Evolutionary conservation across 2,797 vertebrate species (phyloP), one percentile per base, ranked within the genome.

Genomic region (Megaceryle alcyon): DNA sequence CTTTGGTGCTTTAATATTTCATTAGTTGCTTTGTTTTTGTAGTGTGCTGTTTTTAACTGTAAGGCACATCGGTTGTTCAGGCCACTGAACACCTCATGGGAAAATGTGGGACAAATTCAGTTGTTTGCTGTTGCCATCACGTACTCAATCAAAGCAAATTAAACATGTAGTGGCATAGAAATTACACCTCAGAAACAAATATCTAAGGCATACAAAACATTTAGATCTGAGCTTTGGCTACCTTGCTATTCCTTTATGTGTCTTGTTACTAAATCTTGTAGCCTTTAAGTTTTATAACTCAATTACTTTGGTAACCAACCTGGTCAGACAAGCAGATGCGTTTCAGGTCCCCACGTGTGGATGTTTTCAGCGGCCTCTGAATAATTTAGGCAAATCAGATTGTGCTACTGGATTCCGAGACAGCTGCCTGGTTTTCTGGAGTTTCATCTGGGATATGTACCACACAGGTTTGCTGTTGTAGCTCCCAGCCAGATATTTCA

Each of bases 1-100:
- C 56, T 88, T 87, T 90, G 31, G 9, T 64, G 43, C 49, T 92
- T 96, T 92, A 93, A 73, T 97, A 92, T 96, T 96, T 94, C 64
- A 82, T 82, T 84, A 92, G 81, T 88, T 78, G 25, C 44, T 92
- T 93, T 96, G 81, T 76, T 94, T 90, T 88, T 48, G 31, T 87
- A 82, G 33, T 44, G n/a, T 70, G 59, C 59, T 93, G 63, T 51
- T 93, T 94, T 82, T 87, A 94, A 90, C 75, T 85, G 66, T 70
- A 56, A 84, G 66, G 39, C 44, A 7, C 76, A 53, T 66, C 63
- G 53, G 6, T 80, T 77, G 59, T 70, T 92, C 51, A 77, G 56
- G 48, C 81, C 65, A 53, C 35, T 64, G 77, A 88, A 31, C 54
- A 77, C 60, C 53, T 88, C 15, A 2, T 60, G 68, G 80, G 80